Base-by-base conservation (phyloP, 2,797 vertebrate genomes). In the Decapterus maruadsi region DNA sequence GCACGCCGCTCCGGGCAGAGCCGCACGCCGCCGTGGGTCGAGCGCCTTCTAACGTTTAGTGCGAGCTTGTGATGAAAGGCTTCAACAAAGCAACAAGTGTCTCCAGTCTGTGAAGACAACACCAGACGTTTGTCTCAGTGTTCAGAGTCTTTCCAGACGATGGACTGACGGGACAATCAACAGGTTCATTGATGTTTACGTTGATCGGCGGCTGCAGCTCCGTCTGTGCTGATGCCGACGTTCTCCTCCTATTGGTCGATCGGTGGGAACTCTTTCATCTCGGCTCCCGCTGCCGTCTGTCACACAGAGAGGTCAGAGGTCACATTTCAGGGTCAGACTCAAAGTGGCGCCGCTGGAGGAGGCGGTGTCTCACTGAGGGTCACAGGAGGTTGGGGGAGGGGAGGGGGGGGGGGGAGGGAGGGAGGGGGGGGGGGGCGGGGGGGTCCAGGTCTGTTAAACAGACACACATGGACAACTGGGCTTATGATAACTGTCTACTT, bases 241-340 rank as follows among this genome's bases (percentile, higher is more conserved):
- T 26, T 26, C 26, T 26, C 26, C 56, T 31, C 72, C 48, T 17
- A 13, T 75, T 29, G 55, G 79, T 80, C 67, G 57, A 16, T 72
- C 22, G 4, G 38, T 34, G 51, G 42, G 77, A 74, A 51, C 46
- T 51, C 75, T 83, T 87, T 83, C 6, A 81, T 79, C 77, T 77
- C 9, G 4, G 40, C 63, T 50, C 70, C 50, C 6, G 16, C 68
- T 56, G 78, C 31, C 19, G 22, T 40, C 45, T 45, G 46, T 70
- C 60, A 57, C 73, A 26, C 1, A 31, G 9, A 67, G 29, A 60
- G 78, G 78, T 81, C 81, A 63, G 56, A 55, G 80, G 84, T 81
- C 76, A 36, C 1, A 22, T 76, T 50, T 81, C 72, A 77, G 75
- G 87, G 59, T 63, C 4, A 43, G 53, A 13, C 42, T 7, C 14